These are phyloP conservation scores for Phocoena sinus DNA, from an alignment of 2,113 vertebrate species.

Conservation along the genomic window DNA sequence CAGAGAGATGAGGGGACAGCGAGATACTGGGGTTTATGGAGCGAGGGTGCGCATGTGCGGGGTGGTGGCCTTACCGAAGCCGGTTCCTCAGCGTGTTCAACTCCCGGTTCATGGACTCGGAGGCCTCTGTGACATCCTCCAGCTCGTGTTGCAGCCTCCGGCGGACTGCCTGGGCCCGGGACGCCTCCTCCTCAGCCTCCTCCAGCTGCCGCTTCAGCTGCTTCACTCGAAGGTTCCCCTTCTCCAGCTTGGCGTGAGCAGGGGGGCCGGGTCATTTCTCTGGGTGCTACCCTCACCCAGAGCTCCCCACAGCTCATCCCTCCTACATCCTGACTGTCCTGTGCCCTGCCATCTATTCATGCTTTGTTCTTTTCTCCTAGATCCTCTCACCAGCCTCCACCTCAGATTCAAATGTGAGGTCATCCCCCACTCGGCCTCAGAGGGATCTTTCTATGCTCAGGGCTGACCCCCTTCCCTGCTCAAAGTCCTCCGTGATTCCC, in stretches of 20 bases:
- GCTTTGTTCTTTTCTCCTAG: neutral
- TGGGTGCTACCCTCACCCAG: neutral
- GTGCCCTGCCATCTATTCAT: neutral
- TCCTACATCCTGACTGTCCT: no score
- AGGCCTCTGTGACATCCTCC: constrained; percentile 86
- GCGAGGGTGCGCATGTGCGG: neutral
- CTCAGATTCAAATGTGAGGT: neutral
- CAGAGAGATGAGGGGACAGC: no score
- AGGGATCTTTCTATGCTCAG: neutral
- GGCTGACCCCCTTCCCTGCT: neutral
- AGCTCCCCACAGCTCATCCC: neutral
- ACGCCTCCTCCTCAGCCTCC: constrained; percentile 89
- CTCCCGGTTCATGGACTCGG: constrained; percentile 88
- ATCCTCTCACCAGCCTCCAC: neutral
- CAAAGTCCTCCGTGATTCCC: neutral
- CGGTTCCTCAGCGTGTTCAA: constrained; percentile 86
- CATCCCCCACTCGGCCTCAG: neutral
- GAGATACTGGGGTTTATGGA: neutral
- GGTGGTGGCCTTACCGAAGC: constrained; percentile 79
- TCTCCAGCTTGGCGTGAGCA: constrained; percentile 80
- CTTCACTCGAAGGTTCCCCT: constrained; percentile 83
- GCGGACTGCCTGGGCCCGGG: constrained; percentile 84
- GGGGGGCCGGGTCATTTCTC: fast-evolving
- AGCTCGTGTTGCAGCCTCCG: constrained; percentile 89
- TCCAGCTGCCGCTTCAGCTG: constrained; percentile 92